phyloP scores from a whole-genome alignment of 2,113 vertebrate genomes.

The Mormyrus iriodes region DNA sequence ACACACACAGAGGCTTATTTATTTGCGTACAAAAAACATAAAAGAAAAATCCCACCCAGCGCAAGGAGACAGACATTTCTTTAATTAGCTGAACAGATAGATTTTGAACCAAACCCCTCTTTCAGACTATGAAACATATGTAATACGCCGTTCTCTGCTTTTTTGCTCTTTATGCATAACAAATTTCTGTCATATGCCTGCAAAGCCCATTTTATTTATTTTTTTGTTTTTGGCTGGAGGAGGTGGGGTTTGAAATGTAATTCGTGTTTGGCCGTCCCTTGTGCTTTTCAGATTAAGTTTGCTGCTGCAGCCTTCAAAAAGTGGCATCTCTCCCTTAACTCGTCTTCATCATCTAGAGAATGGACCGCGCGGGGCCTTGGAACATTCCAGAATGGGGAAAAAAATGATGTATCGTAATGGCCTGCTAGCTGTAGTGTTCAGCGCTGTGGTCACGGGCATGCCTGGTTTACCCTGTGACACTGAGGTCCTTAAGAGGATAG shows the following conservation, averaged over 20 bases:
- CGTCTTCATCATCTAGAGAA: slow-evolving; percentile 10
- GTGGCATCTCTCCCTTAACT: slow-evolving; percentile 46
- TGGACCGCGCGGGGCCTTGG: slow-evolving; percentile 21
- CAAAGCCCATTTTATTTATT: slow-evolving; percentile 18
- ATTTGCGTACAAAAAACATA: neutral
- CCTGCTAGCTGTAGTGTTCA: neutral
- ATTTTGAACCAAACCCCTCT: neutral
- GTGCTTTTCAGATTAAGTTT: slow-evolving; percentile 54
- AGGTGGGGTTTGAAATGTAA: slow-evolving; percentile 26
- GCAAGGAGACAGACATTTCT: neutral
- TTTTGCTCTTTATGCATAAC: slow-evolving; percentile 12
- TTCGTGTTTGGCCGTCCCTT: slow-evolving; percentile 26
- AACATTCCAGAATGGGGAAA: slow-evolving; percentile 48
- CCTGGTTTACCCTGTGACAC: slow-evolving; percentile 39
- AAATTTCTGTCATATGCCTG: slow-evolving; percentile 24
- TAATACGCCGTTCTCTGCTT: neutral
- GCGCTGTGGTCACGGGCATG: slow-evolving; percentile 19
- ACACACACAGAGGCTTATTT: neutral
- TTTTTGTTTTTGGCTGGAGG: slow-evolving; percentile 33
- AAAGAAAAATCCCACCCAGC: slow-evolving; percentile 13
- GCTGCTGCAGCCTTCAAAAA: slow-evolving; percentile 43
- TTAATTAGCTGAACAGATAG: neutral
- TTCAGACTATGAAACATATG: neutral
- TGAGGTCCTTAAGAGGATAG: slow-evolving; percentile 60
- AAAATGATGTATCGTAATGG: slow-evolving; percentile 44